Evolutionary conservation across 2,888 invertebrate species (phyloP).

Genomic region (Baronia brevicornis): DNA sequence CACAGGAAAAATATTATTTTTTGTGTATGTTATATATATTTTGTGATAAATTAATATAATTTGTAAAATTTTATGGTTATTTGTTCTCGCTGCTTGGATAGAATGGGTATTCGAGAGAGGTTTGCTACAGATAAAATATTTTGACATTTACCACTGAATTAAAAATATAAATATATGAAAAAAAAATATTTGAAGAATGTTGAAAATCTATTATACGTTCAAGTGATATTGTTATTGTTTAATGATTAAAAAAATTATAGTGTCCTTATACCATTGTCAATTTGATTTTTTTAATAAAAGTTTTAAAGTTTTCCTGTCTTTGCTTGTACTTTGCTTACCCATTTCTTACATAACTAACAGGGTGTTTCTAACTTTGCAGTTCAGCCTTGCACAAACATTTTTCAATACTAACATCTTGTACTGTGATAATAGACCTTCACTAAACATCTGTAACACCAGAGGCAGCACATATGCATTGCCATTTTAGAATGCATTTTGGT

Average conservation of each 20-base stretch:
- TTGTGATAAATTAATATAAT: constrained; percentile 8
- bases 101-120: constrained; percentile 66
- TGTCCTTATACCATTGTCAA: constrained; percentile 52
- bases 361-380: constrained; percentile 26
- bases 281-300: constrained; percentile 54
- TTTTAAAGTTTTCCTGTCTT: constrained; percentile 43
- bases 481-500: too few species aligned
- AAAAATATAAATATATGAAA: constrained; percentile 8
- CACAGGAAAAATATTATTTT: not conserved
- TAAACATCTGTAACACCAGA: too few species aligned
- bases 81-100: constrained; percentile 64
- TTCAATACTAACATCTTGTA: too few species aligned
- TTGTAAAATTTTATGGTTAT: constrained; percentile 22
- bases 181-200: too few species aligned
- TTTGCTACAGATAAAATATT: constrained; percentile 60
- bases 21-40: not conserved
- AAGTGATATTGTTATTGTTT: constrained; percentile 16
- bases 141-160: constrained; percentile 19
- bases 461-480: too few species aligned
- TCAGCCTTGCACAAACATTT: constrained; percentile 32
- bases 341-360: too few species aligned
- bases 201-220: constrained; percentile 7
- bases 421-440: too few species aligned
- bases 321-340: constrained; percentile 48
- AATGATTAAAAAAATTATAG: constrained; percentile 20